Percentiles rank a stretch among this genome's conserved stretches.
Conservation (phyloP, 1,140 invertebrate species). For the Drosophila mayri region DNA sequence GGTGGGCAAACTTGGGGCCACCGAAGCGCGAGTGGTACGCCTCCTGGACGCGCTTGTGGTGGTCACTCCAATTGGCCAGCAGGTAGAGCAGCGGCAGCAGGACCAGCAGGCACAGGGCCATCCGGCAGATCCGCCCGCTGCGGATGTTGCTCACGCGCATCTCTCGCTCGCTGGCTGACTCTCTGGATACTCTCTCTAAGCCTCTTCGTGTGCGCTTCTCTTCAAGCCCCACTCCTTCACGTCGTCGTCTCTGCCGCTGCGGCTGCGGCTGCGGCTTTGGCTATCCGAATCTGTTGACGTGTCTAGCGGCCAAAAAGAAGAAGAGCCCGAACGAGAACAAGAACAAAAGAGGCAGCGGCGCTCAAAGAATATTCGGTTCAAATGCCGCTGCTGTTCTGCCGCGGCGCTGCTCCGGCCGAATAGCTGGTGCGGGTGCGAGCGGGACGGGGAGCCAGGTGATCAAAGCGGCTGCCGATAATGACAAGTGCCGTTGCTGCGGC, state of each 20-base stretch:
- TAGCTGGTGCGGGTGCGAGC: conserved; percentile 29
- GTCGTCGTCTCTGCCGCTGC: not conserved
- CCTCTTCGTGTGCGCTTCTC: not conserved
- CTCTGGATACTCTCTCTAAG: not conserved
- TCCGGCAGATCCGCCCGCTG: conserved; percentile 83
- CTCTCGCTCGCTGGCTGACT: not conserved
- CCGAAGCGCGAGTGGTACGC: conserved; percentile 74
- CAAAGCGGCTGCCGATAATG: conserved; percentile 65
- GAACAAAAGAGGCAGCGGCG: conserved; percentile 25
- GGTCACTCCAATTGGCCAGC: conserved; percentile 83
- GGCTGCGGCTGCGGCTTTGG: not conserved
- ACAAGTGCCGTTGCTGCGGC: conserved; percentile 31
- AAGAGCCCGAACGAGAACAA: conserved; percentile 34
- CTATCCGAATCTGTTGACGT: conserved; percentile 64
- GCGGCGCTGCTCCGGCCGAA: conserved; percentile 8
- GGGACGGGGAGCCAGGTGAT: conserved; percentile 34
- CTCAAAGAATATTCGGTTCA: conserved; percentile 53
- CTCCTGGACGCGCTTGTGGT: conserved; percentile 77
- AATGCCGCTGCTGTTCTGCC: conserved; percentile 37
- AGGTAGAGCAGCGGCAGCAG: conserved; percentile 85
- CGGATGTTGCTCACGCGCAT: conserved; percentile 84
- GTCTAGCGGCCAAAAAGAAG: conserved; percentile 40
- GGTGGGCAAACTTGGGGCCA: conserved; percentile 61
- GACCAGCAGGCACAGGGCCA: conserved; percentile 70
- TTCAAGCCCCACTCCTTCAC: not conserved